Evolutionary conservation across 2,888 invertebrate species (phyloP).

Genomic region (Eristalinus sepulchralis): DNA sequence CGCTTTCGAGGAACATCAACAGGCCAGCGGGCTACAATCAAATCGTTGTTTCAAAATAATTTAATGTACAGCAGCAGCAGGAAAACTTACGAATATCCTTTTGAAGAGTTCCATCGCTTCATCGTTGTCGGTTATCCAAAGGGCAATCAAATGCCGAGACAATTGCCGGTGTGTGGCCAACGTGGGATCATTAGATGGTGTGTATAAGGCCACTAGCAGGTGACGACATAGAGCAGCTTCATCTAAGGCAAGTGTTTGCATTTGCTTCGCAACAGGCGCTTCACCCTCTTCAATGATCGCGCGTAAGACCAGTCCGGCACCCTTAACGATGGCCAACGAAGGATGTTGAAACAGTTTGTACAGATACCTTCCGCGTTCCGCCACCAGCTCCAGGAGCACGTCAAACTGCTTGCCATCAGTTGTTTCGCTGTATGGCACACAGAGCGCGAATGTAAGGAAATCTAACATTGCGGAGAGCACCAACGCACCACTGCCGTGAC

Average conservation of each 20-base stretch:
- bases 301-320: conserved; percentile 97
- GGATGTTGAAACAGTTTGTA: conserved; percentile 94
- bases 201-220: conserved; percentile 93
- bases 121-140: conserved; percentile 98
- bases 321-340: conserved; percentile 98
- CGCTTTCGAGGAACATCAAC: conserved; percentile 92
- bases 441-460: conserved; percentile 97
- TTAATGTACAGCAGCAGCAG: neutral
- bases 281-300: conserved; percentile 99
- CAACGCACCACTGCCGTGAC: conserved; percentile 95
- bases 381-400: conserved; percentile 95
- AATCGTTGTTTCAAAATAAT: conserved; percentile 1
- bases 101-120: conserved; percentile 93
- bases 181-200: conserved; percentile 89
- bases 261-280: conserved; percentile 93
- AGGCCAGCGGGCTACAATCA: conserved; percentile 92
- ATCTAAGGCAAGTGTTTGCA: conserved; percentile 97
- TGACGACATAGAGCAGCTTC: conserved; percentile 98
- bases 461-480: conserved; percentile 99
- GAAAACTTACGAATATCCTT: conserved; percentile 90
- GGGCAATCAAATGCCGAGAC: conserved; percentile 94
- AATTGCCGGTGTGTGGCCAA: conserved; percentile 94
- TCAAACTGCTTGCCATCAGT: conserved; percentile 98
- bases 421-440: conserved; percentile 99
- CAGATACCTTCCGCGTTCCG: conserved; percentile 92